Conservation (phyloP, 1,140 invertebrate species). For the Bombus sibiricus region DNA sequence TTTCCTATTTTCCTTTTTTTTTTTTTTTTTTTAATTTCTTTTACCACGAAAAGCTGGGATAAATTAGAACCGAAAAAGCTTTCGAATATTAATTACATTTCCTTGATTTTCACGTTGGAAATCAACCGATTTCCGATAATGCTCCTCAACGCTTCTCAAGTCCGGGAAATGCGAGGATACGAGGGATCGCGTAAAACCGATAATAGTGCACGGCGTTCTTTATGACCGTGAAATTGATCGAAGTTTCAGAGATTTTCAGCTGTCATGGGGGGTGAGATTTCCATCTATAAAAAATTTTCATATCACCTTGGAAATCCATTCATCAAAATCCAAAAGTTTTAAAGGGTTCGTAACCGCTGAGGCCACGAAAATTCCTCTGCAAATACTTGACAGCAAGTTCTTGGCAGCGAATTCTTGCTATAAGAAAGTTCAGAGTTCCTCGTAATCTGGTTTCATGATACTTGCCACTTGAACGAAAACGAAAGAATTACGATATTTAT, state of each 20-base stretch:
- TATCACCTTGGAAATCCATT: constrained; percentile 58
- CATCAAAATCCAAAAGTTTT: constrained; percentile 47
- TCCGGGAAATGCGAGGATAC: neutral
- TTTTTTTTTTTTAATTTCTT: neutral
- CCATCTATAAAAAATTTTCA: constrained; percentile 67
- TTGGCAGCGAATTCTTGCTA: neutral
- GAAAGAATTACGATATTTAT: neutral
- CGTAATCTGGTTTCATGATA: neutral
- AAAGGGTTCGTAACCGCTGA: neutral
- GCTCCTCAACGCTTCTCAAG: constrained; percentile 7
- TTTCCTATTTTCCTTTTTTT: neutral
- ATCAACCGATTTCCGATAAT: constrained; percentile 34
- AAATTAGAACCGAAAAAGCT: neutral
- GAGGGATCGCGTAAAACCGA: constrained; percentile 48
- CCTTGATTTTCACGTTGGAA: neutral
- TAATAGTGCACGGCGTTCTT: constrained; percentile 53
- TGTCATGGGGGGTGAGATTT: constrained; percentile 37
- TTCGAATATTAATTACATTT: constrained; percentile 24
- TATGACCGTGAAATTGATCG: constrained; percentile 73
- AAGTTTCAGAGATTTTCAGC: constrained; percentile 55
- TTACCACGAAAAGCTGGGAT: neutral
- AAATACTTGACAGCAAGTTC: constrained; percentile 15
- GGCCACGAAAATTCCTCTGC: constrained; percentile 27
- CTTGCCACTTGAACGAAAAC: neutral
- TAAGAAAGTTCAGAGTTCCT: neutral